These are phyloP conservation scores for Zaprionus kolodkinae DNA, from an alignment of 1,140 invertebrate genomes.

Conservation along the genomic window DNA sequence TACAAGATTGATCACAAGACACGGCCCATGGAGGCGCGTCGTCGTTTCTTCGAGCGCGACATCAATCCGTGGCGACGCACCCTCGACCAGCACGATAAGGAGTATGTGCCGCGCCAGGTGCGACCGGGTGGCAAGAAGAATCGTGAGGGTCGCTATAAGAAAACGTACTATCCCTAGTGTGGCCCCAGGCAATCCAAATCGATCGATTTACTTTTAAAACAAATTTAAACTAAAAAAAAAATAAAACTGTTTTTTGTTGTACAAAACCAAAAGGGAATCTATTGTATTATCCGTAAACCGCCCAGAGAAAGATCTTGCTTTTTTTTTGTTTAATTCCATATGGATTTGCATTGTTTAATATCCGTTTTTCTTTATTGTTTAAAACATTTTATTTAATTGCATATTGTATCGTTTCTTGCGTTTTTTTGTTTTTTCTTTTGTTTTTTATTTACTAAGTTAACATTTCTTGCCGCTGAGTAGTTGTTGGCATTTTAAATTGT, in stretches of 20 bases:
- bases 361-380: constrained; percentile 53
- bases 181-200: neutral
- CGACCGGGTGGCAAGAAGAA: constrained; percentile 86
- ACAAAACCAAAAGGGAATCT: neutral
- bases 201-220: neutral
- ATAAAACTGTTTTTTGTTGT: constrained; percentile 40
- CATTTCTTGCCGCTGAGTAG: constrained; percentile 55
- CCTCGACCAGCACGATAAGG: constrained; percentile 87
- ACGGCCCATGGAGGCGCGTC: constrained; percentile 87
- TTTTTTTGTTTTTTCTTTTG: constrained; percentile 23
- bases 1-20: constrained; percentile 90
- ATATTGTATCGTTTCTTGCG: constrained; percentile 58
- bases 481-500: constrained; percentile 53
- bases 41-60: constrained; percentile 88
- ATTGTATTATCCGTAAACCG: neutral
- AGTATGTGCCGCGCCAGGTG: constrained; percentile 88
- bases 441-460: constrained; percentile 59
- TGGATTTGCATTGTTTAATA: constrained; percentile 47
- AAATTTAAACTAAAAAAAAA: constrained; percentile 22
- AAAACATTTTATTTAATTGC: constrained; percentile 70
- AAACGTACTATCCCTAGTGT: constrained; percentile 86
- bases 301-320: constrained; percentile 29
- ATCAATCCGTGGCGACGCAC: constrained; percentile 86
- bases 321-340: constrained; percentile 43
- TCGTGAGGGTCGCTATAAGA: constrained; percentile 86